Evolutionary conservation across 2,797 vertebrate genomes (phyloP).

Genomic region (Mallotus villosus): DNA sequence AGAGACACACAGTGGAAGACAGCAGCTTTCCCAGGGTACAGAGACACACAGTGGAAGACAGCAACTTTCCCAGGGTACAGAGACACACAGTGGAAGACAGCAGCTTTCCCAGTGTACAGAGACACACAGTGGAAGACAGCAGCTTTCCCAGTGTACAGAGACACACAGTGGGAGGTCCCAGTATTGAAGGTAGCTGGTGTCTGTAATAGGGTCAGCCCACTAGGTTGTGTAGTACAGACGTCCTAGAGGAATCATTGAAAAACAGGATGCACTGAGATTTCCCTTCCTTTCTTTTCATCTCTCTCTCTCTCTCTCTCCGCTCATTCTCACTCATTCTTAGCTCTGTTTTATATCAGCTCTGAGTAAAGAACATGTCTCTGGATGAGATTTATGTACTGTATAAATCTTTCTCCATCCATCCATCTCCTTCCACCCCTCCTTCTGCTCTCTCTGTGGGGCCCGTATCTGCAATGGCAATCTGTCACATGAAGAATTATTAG

Average conservation of each 20-base stretch:
- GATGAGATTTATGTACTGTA: conserved; percentile 53
- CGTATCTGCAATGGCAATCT: conserved; percentile 49
- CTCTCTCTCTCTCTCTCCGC: neutral
- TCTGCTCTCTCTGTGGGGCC: conserved; percentile 58
- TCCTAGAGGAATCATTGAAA: no score
- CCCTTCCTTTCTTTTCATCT: neutral
- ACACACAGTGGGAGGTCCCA: no score
- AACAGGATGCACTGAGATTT: no score
- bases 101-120: neutral
- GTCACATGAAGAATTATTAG: conserved; percentile 47
- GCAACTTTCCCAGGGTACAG: neutral
- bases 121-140: conserved; percentile 1
- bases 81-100: neutral
- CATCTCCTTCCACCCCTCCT: conserved; percentile 16
- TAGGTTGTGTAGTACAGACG: no score
- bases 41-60: neutral
- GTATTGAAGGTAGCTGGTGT: no score
- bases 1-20: neutral
- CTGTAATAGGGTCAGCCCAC: no score
- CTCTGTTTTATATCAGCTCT: conserved; percentile 1
- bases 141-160: neutral
- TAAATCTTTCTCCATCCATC: conserved; percentile 39
- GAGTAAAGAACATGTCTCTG: conserved; percentile 42
- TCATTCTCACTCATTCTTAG: no score
- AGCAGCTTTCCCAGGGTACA: neutral